Conservation (phyloP, 1,140 invertebrate species). For the Listronotus bonariensis region DNA sequence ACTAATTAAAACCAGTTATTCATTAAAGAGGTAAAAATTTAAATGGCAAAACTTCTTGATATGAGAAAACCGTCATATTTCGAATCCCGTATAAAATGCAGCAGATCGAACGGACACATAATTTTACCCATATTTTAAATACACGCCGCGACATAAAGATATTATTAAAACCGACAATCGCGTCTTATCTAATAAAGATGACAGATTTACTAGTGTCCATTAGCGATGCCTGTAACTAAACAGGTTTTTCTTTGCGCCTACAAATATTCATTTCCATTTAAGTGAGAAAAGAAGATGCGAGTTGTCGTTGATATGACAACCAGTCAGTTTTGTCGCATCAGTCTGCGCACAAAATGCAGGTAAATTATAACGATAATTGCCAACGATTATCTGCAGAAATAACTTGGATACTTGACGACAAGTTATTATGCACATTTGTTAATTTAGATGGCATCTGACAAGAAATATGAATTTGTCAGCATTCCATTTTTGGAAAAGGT, state of each 20-base stretch:
- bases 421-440: neutral
- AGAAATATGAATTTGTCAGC: neutral
- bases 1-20: too few relatives aligned
- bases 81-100: neutral
- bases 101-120: neutral
- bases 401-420: neutral
- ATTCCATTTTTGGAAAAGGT: too few relatives aligned
- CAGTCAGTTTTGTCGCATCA: slow-evolving; percentile 10
- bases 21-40: too few relatives aligned
- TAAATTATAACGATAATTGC: slow-evolving; percentile 9
- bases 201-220: slow-evolving; percentile 35
- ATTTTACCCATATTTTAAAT: slow-evolving; percentile 11
- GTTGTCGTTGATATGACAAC: slow-evolving; percentile 28
- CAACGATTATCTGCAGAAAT: slow-evolving; percentile 6
- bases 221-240: slow-evolving; percentile 21
- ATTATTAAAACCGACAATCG: slow-evolving; percentile 11
- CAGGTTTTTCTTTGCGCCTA: slow-evolving; percentile 23
- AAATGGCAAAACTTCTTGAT: too few relatives aligned
- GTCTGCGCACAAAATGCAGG: neutral
- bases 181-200: slow-evolving; percentile 26
- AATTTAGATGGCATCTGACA: neutral
- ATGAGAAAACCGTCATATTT: too few relatives aligned
- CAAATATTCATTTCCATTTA: slow-evolving; percentile 28
- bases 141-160: slow-evolving; percentile 11
- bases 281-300: slow-evolving; percentile 25